These are phyloP conservation scores for Syrmaticus mikado DNA, from an alignment of 2,113 vertebrate species.

Conservation along the genomic window DNA sequence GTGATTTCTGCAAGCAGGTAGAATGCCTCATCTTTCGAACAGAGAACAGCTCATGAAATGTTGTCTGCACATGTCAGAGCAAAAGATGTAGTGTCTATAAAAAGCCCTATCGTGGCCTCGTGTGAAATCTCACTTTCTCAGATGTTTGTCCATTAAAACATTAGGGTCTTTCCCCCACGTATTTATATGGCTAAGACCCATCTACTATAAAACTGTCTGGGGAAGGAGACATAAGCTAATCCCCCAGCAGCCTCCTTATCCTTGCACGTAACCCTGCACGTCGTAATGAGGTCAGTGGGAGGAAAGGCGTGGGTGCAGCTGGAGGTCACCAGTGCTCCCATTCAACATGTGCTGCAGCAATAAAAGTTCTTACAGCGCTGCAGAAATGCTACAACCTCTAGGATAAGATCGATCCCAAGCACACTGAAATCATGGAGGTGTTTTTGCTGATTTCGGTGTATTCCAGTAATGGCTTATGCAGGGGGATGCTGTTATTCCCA, in stretches of 20 bases:
- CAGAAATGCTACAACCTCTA: not conserved
- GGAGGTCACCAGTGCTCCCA: not conserved
- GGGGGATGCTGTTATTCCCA: not conserved
- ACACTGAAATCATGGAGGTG: not conserved
- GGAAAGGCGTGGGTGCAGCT: not conserved
- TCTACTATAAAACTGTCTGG: not conserved
- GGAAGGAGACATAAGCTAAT: not conserved
- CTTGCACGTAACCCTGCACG: accelerated
- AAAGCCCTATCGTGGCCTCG: not conserved
- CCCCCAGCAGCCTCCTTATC: not conserved
- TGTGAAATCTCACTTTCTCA: not conserved
- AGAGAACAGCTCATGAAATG: not conserved
- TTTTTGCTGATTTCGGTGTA: not conserved
- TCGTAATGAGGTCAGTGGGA: not conserved
- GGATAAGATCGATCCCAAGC: not conserved
- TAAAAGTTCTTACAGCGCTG: not conserved
- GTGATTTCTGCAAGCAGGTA: slow-evolving; percentile 19
- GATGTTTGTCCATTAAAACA: not conserved
- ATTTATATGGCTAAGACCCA: not conserved
- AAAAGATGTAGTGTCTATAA: not conserved
- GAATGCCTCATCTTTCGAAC: not conserved
- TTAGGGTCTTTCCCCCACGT: not conserved
- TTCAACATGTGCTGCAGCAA: not conserved
- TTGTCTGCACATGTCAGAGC: not conserved
- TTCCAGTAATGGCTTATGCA: too few species aligned